A percentile compares a stretch with the other conserved stretches of the same genome.
These are phyloP conservation scores for Arothron firmamentum DNA, from an alignment of 2,113 vertebrate genomes.

Conservation along the genomic window DNA sequence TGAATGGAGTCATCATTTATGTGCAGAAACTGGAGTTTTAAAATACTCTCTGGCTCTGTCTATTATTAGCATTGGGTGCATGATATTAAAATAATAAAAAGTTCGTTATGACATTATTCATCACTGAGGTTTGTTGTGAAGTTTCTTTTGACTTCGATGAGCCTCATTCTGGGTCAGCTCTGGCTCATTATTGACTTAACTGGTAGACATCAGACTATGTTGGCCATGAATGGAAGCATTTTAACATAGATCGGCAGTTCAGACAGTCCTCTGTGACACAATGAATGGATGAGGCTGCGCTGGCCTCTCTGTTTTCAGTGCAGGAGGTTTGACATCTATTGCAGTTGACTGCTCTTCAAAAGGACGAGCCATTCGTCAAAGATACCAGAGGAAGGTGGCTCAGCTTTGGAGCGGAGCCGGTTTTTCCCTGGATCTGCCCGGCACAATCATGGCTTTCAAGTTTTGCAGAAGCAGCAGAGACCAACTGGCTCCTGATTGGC, in stretches of 20 bases:
- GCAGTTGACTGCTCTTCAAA: constrained; percentile 74
- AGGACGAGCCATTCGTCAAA: constrained; percentile 70
- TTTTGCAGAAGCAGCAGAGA: constrained; percentile 55
- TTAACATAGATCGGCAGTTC: constrained; percentile 22
- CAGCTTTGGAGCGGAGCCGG: constrained; percentile 33
- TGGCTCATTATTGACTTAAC: constrained; percentile 31
- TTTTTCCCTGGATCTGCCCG: constrained; percentile 19
- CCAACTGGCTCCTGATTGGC: constrained; percentile 42
- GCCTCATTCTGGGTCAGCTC: constrained; percentile 30
- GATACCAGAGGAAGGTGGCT: constrained; percentile 62
- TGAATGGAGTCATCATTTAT: no score
- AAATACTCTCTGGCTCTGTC: no score
- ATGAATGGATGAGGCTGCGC: constrained; percentile 57
- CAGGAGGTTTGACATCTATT: constrained; percentile 65
- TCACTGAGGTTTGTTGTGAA: constrained; percentile 11
- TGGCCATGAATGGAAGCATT: constrained; percentile 28
- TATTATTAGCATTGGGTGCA: no score
- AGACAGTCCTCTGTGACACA: constrained; percentile 33
- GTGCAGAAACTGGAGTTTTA: no score
- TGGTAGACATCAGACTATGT: constrained; percentile 34
- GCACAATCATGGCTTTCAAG: constrained; percentile 12
- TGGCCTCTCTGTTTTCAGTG: constrained; percentile 63
- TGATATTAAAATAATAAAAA: no score
- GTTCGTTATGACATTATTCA: background rate
- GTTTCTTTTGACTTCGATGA: constrained; percentile 20